Conservation (phyloP, 2,113 vertebrate species). For the Pungitius pungitius region DNA sequence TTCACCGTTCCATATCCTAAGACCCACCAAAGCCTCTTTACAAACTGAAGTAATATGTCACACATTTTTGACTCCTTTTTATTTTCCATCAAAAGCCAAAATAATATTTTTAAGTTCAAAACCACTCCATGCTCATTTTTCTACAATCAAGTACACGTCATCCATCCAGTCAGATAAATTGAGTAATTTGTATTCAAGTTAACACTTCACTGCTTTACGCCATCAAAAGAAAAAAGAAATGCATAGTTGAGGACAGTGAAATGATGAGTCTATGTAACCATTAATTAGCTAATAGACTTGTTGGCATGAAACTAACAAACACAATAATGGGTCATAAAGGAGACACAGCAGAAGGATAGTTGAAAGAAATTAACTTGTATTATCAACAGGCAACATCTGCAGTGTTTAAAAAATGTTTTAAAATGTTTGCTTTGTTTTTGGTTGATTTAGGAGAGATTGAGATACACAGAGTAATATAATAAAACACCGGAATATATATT, state of each 20-base stretch:
- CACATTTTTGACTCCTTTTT: neutral
- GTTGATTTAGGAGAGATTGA: no score
- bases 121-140: neutral
- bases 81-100: neutral
- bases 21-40: neutral
- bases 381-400: no score
- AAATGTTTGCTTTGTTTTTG: no score
- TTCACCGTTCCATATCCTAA: neutral
- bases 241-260: neutral
- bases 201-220: neutral
- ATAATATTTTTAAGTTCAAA: neutral
- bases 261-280: neutral
- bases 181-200: neutral
- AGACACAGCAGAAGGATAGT: neutral
- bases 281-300: neutral
- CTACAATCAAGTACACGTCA: neutral
- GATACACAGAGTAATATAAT: no score
- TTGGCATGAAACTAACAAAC: neutral
- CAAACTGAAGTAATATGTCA: neutral
- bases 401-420: no score
- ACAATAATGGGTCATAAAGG: neutral
- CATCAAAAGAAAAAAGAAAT: neutral
- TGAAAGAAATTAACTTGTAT: no score
- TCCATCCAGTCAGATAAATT: neutral
- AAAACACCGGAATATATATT: no score